Evolutionary conservation across 2,113 vertebrate genomes (phyloP).

Genomic region (Dasyurus viverrinus): DNA sequence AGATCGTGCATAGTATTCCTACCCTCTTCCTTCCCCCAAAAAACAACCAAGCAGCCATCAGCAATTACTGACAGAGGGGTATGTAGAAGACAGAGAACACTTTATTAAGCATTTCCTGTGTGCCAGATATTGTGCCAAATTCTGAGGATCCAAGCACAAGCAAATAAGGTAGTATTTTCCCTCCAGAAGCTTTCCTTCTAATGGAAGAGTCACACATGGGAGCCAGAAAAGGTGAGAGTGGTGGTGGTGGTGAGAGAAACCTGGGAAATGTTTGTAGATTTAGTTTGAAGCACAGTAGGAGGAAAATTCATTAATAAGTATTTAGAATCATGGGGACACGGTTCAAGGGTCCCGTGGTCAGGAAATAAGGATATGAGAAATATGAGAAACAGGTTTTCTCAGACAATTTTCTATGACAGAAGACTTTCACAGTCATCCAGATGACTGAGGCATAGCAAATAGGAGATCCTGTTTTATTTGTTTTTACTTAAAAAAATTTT

Average conservation of each 20-base stretch:
- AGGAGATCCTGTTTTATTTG: not conserved
- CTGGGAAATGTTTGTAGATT: too few relatives aligned
- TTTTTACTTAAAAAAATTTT: not conserved
- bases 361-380: not conserved
- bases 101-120: not conserved
- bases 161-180: not conserved
- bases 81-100: not conserved
- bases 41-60: not conserved
- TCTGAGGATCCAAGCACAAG: not conserved
- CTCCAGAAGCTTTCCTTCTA: not conserved
- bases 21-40: accelerated
- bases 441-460: not conserved
- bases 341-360: not conserved
- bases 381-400: not conserved
- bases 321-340: too few relatives aligned
- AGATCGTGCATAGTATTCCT: not conserved
- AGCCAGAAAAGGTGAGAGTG: too few relatives aligned
- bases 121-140: not conserved
- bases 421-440: not conserved
- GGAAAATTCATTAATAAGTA: not conserved
- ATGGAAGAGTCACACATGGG: not conserved
- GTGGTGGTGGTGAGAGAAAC: not conserved
- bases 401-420: not conserved
- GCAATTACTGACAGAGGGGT: not conserved
- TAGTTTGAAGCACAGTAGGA: not conserved